phyloP scores from a whole-genome alignment of 1,140 invertebrate genomes.

The Drosophila saltans region DNA sequence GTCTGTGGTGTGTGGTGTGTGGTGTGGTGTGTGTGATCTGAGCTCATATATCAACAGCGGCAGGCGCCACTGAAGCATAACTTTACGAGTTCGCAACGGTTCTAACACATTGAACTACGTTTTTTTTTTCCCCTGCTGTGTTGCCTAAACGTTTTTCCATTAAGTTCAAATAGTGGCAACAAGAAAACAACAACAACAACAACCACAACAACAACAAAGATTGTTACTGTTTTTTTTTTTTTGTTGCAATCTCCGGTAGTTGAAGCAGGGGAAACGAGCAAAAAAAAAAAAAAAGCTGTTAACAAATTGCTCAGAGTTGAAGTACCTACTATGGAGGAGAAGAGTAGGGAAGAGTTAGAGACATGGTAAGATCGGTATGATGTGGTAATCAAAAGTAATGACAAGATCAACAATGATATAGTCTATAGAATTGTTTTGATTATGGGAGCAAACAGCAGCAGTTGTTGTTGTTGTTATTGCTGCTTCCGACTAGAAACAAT shows the following conservation, averaged over 20 bases:
- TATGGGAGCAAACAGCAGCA: slow-evolving; percentile 35
- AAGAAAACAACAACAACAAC: not conserved
- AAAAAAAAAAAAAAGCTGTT: slow-evolving; percentile 54
- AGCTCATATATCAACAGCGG: slow-evolving; percentile 68
- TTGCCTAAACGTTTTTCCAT: slow-evolving; percentile 62
- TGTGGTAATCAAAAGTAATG: slow-evolving; percentile 61
- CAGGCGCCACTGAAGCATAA: slow-evolving; percentile 69
- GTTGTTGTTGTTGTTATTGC: slow-evolving; percentile 7
- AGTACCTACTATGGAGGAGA: slow-evolving; percentile 1
- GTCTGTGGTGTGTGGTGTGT: slow-evolving; percentile 5
- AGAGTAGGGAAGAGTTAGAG: not conserved
- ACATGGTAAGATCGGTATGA: slow-evolving; percentile 25
- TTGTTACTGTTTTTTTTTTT: slow-evolving; percentile 38
- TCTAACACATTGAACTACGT: slow-evolving; percentile 61
- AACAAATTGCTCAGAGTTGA: slow-evolving; percentile 65
- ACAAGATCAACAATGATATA: slow-evolving; percentile 55
- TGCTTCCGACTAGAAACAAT: slow-evolving; percentile 32
- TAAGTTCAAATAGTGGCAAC: slow-evolving; percentile 51
- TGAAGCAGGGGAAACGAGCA: slow-evolving; percentile 49
- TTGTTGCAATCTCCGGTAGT: slow-evolving; percentile 74
- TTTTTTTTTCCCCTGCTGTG: slow-evolving; percentile 29
- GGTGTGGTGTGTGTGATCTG: slow-evolving; percentile 30
- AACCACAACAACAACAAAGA: not conserved
- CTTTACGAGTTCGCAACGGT: slow-evolving; percentile 47
- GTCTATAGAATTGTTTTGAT: slow-evolving; percentile 33